phyloP scores from a whole-genome alignment of 1,140 invertebrate genomes.

The Ctenoplectra terminalis region DNA sequence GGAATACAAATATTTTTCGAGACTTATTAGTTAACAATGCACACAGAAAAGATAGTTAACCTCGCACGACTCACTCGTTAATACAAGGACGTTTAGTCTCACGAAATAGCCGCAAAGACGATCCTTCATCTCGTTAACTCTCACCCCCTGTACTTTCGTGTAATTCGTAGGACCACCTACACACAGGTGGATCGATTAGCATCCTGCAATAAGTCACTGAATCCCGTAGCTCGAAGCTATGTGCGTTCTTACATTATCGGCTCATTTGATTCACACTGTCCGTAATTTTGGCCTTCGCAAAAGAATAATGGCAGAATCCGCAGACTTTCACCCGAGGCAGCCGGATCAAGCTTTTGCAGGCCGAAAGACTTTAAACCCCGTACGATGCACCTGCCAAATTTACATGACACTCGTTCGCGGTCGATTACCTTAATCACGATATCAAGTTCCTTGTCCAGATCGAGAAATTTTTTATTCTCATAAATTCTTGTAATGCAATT shows the following conservation, averaged over 20 bases:
- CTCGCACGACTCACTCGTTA: no score
- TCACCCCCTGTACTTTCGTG: background rate
- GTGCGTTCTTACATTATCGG: slow-evolving; percentile 77
- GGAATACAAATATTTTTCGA: background rate
- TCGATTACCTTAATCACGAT: slow-evolving; percentile 9
- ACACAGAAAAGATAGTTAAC: background rate
- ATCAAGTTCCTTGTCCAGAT: background rate
- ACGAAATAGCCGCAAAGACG: background rate
- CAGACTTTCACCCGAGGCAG: slow-evolving; percentile 62
- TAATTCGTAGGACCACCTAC: slow-evolving; percentile 66
- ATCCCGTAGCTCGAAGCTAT: slow-evolving; percentile 70
- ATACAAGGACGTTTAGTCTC: background rate
- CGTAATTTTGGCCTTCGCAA: slow-evolving; percentile 72
- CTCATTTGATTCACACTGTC: slow-evolving; percentile 75
- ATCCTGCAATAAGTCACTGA: slow-evolving; percentile 76
- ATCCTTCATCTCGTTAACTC: background rate
- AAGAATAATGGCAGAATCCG: slow-evolving; percentile 73
- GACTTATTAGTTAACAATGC: background rate
- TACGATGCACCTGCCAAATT: slow-evolving; percentile 61
- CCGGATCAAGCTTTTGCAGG: background rate
- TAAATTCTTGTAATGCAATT: slow-evolving; percentile 13
- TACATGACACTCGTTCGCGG: slow-evolving; percentile 38
- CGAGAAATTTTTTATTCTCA: background rate
- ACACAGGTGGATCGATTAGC: slow-evolving; percentile 60
- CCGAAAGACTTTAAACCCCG: background rate